phyloP scores from a whole-genome alignment of 2,113 vertebrate species.

The Noturus placidus region DNA sequence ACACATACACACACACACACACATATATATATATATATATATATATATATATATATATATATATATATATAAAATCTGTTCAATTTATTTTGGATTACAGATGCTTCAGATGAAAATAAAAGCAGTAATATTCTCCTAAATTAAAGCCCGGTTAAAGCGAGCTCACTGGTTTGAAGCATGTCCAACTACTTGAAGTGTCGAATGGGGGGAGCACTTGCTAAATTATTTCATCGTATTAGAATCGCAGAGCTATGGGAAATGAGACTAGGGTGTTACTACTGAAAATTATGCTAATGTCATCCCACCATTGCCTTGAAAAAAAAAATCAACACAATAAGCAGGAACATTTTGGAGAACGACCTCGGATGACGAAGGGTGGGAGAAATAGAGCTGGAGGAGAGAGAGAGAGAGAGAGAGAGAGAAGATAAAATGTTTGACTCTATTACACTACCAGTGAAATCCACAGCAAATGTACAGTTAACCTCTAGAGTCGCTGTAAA shows the following conservation, averaged over 20 bases:
- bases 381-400: constrained; percentile 12
- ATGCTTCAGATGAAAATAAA: background rate
- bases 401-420: background rate
- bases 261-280: constrained; percentile 68
- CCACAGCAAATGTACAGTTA: constrained; percentile 1
- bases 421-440: background rate
- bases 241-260: constrained; percentile 69
- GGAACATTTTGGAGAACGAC: constrained; percentile 40
- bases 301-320: constrained; percentile 53
- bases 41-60: too few species aligned
- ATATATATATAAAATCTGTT: too few species aligned
- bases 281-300: constrained; percentile 75
- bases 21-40: too few species aligned
- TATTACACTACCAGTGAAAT: background rate
- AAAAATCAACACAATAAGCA: constrained; percentile 17
- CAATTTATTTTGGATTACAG: background rate
- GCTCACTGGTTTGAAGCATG: constrained; percentile 12
- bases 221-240: constrained; percentile 77
- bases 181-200: constrained; percentile 11
- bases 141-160: background rate
- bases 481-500: background rate
- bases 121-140: background rate
- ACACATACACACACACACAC: too few species aligned
- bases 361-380: constrained; percentile 42
- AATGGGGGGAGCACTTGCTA: constrained; percentile 68